A percentile compares a stretch with the other conserved stretches of the same genome.
These are phyloP conservation scores for Eidolon dupreanum DNA, from an alignment of 2,797 vertebrate species.

Conservation along the genomic window DNA sequence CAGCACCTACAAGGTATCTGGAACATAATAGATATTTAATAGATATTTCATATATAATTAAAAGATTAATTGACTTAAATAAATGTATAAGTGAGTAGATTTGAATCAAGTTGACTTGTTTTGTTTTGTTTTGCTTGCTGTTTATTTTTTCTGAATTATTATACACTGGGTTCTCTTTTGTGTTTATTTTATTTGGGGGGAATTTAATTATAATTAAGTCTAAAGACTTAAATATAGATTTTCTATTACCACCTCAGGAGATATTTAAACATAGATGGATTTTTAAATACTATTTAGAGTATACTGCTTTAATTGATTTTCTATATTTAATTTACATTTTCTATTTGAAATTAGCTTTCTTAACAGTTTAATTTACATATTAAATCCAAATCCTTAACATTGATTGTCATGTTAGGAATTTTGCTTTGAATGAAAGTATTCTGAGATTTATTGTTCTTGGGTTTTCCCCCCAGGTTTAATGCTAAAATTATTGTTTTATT, in stretches of 20 bases:
- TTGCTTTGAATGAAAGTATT: not conserved
- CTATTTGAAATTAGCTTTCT: not conserved
- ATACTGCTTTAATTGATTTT: not conserved
- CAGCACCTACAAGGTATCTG: not conserved
- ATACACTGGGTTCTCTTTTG: not conserved
- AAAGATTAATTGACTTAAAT: not conserved
- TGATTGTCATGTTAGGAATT: not conserved
- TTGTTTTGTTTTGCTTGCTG: not conserved
- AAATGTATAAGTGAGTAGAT: not conserved
- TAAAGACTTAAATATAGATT: not conserved
- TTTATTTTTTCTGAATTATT: not conserved
- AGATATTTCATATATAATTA: not conserved
- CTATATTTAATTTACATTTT: slow-evolving; percentile 33
- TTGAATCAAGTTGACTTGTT: not conserved
- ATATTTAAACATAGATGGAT: not conserved
- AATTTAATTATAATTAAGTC: not conserved
- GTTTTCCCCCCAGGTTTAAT: not conserved
- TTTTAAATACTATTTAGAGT: not conserved
- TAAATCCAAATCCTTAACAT: not conserved
- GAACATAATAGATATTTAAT: not conserved
- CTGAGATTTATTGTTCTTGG: not conserved
- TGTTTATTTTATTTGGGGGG: not conserved
- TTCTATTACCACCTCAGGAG: not conserved
- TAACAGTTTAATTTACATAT: not conserved
- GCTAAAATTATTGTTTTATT: not conserved